phyloP scores from a whole-genome alignment of 2,113 vertebrate species.

The Brevimyrus niger region DNA sequence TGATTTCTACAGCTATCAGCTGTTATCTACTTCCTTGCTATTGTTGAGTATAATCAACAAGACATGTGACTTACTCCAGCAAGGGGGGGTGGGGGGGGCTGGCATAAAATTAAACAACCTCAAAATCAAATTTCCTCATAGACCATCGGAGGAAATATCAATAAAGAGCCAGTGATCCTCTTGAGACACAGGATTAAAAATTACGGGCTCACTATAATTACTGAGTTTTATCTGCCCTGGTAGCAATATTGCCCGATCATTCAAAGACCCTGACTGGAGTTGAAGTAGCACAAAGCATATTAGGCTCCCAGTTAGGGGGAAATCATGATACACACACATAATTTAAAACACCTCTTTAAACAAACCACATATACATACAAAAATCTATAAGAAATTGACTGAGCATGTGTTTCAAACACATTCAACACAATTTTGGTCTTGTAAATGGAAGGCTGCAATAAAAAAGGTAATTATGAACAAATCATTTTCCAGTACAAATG shows the following conservation, averaged over 20 bases:
- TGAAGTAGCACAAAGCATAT: background rate
- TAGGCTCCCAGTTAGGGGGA: background rate
- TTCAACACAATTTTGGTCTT: background rate
- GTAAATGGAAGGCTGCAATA: background rate
- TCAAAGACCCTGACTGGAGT: background rate
- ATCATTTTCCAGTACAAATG: background rate
- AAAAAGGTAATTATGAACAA: background rate
- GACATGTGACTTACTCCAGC: background rate
- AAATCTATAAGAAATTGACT: background rate
- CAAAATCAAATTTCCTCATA: constrained; percentile 5
- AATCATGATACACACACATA: background rate
- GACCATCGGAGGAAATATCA: constrained; percentile 6
- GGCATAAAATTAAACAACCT: constrained; percentile 2
- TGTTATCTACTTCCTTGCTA: background rate
- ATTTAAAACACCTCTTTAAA: background rate
- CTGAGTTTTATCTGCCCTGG: background rate
- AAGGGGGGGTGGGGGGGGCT: background rate
- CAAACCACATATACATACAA: background rate
- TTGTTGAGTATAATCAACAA: background rate
- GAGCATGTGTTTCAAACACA: background rate
- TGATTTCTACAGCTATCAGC: background rate
- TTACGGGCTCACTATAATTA: constrained; percentile 1
- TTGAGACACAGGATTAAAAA: constrained; percentile 14
- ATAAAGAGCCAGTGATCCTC: constrained; percentile 7
- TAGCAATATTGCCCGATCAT: background rate